A percentile compares a stretch with the other conserved stretches of the same genome.
Conservation (phyloP, 2,797 vertebrate genomes). For the Linurgus olivaceus region DNA sequence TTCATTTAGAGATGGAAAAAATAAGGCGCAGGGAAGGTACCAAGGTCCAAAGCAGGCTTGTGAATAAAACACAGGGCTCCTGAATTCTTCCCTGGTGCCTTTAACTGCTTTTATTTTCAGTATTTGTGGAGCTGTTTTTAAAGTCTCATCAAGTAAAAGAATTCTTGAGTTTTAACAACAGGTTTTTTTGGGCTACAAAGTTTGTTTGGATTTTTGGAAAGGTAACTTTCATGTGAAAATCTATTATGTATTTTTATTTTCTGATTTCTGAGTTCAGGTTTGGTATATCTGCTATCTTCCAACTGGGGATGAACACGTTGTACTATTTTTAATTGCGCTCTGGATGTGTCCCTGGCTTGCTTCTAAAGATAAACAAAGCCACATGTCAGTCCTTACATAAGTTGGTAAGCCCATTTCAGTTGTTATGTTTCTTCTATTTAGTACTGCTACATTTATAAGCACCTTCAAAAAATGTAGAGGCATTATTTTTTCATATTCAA, state of each 20-base stretch:
- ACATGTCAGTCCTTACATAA: conserved; percentile 30
- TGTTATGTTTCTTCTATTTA: background rate
- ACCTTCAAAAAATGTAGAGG: background rate
- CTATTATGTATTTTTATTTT: background rate
- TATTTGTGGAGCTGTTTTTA: background rate
- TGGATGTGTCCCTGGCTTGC: background rate
- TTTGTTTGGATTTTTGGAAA: background rate
- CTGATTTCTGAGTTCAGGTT: background rate
- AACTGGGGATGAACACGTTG: background rate
- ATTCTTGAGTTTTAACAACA: background rate
- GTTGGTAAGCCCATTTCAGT: background rate
- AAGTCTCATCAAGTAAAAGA: background rate
- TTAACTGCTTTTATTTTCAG: background rate
- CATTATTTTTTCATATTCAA: background rate
- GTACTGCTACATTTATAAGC: background rate
- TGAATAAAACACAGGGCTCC: background rate
- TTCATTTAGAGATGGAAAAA: background rate
- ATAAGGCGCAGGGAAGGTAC: background rate
- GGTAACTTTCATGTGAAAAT: background rate
- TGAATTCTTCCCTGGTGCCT: background rate
- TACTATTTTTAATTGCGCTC: conserved; percentile 16
- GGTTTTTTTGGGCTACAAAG: background rate
- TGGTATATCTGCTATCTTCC: background rate
- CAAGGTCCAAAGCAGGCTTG: background rate
- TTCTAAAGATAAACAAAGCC: conserved; percentile 43